A percentile compares a stretch with the other conserved stretches of the same genome.
phyloP scores from a whole-genome alignment of 2,797 vertebrate species.

The Lacerta viridis region DNA sequence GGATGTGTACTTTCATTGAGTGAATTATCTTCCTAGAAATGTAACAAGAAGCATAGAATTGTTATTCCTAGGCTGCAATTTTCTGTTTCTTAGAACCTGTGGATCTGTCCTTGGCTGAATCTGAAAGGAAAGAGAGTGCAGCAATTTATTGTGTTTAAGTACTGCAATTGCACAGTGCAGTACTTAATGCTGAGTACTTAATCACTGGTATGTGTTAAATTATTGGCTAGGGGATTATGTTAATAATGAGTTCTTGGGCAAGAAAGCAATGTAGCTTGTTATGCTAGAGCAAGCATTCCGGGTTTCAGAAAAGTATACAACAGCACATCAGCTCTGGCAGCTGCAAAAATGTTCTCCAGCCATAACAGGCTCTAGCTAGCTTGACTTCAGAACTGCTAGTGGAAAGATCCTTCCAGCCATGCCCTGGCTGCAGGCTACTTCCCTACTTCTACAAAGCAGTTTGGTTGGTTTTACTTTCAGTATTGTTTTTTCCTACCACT shows the following conservation, averaged over 20 bases:
- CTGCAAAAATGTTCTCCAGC: background rate
- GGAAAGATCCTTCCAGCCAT: background rate
- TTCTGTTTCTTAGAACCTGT: background rate
- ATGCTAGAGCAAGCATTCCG: conserved; percentile 1
- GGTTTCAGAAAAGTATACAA: background rate
- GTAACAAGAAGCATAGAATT: background rate
- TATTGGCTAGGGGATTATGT: conserved; percentile 3
- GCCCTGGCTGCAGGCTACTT: background rate
- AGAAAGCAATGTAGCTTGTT: background rate
- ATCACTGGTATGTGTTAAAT: conserved; percentile 4
- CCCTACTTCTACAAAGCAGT: background rate
- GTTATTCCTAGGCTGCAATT: background rate
- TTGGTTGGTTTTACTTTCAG: background rate
- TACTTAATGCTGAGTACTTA: conserved; percentile 10
- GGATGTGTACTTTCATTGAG: conserved; percentile 5
- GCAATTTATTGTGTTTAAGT: conserved; percentile 15
- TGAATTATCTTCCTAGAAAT: conserved; percentile 9
- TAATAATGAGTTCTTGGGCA: conserved; percentile 23
- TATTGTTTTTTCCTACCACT: background rate
- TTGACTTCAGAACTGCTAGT: background rate
- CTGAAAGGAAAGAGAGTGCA: conserved; percentile 12
- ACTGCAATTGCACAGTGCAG: background rate
- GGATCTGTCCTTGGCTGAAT: background rate
- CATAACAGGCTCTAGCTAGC: background rate
- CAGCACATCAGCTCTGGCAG: background rate